Base-by-base conservation (phyloP, 2,888 invertebrate genomes). In the Seira sanloemensis region DNA sequence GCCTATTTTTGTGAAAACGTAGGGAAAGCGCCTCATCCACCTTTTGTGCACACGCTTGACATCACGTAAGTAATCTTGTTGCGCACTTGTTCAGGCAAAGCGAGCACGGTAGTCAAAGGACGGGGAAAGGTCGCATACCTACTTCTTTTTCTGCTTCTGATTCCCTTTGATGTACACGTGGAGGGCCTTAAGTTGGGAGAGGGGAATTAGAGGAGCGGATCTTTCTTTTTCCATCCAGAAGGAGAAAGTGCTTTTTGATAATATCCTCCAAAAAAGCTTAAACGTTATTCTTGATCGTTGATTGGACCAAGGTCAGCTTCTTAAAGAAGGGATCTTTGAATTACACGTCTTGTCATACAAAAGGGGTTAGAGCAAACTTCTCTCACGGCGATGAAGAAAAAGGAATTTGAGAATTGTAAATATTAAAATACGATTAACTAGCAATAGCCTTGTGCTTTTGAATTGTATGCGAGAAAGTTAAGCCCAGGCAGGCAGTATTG, bases 161-260 rank as follows among this genome's bases (percentile, higher is more conserved):
- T 7, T 50, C 21, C 58, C 23, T 62, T 62, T 62, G 62, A 62
- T 62, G 21, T 62, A 23, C 62, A 62, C 62, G 62, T 62, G 62
- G 62, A 62, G 23, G 21, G 1, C 12, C 23, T 9, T 23, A 23
- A 62, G 9, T 62, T 62, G 23, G 23, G 21, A n/a, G n/a, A n/a
- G n/a, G n/a, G 4, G 21, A 62, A 62, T 62, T 62, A 62, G 21
- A n/a, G n/a, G n/a, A 62, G 62, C 62, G 4, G 21, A 9, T 62
- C 62, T 62, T 62, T 62, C n/a, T 58, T 58, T 50, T 50, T 50
- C 50, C 7, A 23, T 62, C 21, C 21, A 9, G 23, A 9, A 62
- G 62, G 62, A n/a, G n/a, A n/a, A n/a, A n/a, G n/a, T n/a, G n/a
- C 62, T 21, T 21, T 2, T 62, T 21, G n/a, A n/a, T n/a, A n/a